Conservation (phyloP, 2,888 invertebrate genomes). For the Metacarcinus magister region DNA sequence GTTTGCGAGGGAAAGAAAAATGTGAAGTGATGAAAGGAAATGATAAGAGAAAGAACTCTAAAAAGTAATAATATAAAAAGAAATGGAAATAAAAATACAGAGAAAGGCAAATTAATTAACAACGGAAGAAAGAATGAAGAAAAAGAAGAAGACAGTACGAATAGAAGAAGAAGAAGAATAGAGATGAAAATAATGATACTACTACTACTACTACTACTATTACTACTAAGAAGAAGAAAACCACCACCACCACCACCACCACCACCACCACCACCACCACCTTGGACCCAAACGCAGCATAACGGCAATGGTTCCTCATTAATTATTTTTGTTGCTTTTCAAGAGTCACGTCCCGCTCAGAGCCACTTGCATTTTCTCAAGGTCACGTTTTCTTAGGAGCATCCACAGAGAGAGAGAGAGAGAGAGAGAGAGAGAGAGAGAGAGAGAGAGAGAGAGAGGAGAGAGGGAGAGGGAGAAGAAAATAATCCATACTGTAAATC, state of each 20-base stretch:
- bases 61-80: not conserved
- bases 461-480: not conserved
- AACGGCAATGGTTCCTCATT: not conserved
- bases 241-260: conserved; percentile 26
- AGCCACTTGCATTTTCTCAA: not conserved
- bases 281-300: not conserved
- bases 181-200: not conserved
- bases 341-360: not conserved
- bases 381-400: conserved; percentile 7
- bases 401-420: not conserved
- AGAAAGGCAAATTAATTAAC: not conserved
- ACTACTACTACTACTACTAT: not conserved
- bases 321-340: not conserved
- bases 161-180: not conserved
- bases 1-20: not conserved
- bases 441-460: conserved; percentile 2
- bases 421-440: conserved; percentile 2
- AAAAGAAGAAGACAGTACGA: not conserved
- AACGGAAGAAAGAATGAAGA: not conserved
- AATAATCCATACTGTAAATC: not conserved
- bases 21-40: not conserved
- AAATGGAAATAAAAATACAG: not conserved
- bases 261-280: not conserved
- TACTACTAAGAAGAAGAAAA: not conserved
- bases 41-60: not conserved